These are phyloP conservation scores for Todus mexicanus DNA, from an alignment of 2,797 vertebrate species.

Conservation along the genomic window DNA sequence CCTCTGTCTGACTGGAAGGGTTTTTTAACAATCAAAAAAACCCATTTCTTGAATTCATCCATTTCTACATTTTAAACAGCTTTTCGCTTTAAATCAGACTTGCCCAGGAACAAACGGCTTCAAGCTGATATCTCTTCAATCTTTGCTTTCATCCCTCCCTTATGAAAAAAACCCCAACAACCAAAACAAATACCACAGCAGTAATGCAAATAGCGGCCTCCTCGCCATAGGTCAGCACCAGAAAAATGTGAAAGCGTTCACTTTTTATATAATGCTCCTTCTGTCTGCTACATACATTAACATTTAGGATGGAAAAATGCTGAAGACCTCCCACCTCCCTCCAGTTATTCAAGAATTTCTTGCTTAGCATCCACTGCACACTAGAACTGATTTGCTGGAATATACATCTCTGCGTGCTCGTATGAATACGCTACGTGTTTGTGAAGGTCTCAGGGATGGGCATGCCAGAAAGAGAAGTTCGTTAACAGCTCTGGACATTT, in stretches of 20 bases:
- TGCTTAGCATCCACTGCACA: neutral
- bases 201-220: neutral
- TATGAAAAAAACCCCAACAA: neutral
- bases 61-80: neutral
- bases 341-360: constrained; percentile 39
- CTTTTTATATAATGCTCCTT: constrained; percentile 34
- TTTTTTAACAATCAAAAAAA: neutral
- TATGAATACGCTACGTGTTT: constrained; percentile 1
- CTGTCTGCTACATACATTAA: constrained; percentile 56
- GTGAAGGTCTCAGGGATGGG: neutral
- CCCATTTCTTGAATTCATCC: neutral
- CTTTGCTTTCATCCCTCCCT: neutral
- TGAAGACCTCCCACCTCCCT: constrained; percentile 46
- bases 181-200: neutral
- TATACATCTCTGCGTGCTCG: neutral
- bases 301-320: constrained; percentile 17
- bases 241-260: constrained; percentile 35
- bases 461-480: neutral
- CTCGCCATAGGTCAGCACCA: constrained; percentile 1
- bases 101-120: neutral
- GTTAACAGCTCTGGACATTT: neutral
- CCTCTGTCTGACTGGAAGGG: neutral
- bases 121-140: neutral
- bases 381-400: constrained; percentile 1
- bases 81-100: constrained; percentile 1